A percentile compares a stretch with the other conserved stretches of the same genome.
Conservation (phyloP, 2,888 invertebrate genomes). For the Ganaspis brasiliensis region DNA sequence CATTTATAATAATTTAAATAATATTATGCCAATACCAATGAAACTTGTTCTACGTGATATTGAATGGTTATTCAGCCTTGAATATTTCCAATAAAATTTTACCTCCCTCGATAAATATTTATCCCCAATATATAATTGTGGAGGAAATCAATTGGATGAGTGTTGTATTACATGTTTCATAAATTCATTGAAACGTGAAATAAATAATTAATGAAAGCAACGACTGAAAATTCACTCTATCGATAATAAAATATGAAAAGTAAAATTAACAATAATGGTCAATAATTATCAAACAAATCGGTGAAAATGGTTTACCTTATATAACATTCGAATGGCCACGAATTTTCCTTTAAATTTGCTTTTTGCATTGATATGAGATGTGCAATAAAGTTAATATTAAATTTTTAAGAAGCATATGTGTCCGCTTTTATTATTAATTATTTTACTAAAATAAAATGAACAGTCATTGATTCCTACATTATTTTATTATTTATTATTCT, state of each 20-base stretch:
- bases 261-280: constrained; percentile 13
- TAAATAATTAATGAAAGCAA: constrained; percentile 19
- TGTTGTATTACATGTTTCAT: constrained; percentile 4
- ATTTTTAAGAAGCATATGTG: no score
- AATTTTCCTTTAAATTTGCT: not conserved
- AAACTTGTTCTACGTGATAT: not conserved
- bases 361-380: not conserved
- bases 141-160: not conserved
- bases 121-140: not conserved
- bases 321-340: not conserved
- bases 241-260: not conserved
- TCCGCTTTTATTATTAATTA: no score
- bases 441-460: no score
- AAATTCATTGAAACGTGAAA: constrained; percentile 7
- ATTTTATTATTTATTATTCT: no score
- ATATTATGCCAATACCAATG: no score
- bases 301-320: not conserved
- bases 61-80: not conserved
- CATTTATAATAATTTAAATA: no score
- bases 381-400: no score
- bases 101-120: not conserved
- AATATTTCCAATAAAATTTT: not conserved
- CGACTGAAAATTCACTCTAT: not conserved
- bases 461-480: no score
- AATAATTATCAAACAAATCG: not conserved